These are phyloP conservation scores for Crotophaga sulcirostris DNA, from an alignment of 2,113 vertebrate genomes.

Conservation along the genomic window DNA sequence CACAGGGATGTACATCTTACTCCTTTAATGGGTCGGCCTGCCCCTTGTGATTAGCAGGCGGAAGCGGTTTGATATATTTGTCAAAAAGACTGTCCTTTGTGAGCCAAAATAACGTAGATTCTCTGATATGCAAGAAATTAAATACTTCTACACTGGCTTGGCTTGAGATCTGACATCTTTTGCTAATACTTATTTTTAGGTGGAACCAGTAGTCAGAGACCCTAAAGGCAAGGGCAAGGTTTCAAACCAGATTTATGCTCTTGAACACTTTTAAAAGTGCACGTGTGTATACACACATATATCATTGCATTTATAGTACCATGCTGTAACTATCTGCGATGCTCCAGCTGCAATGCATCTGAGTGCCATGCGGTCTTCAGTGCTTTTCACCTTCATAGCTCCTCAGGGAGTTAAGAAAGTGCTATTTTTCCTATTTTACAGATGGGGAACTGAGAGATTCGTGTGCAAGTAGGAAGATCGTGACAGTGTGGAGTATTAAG, in stretches of 20 bases:
- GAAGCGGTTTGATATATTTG: constrained; percentile 41
- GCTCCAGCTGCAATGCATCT: constrained; percentile 38
- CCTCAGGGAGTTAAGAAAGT: neutral
- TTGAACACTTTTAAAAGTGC: neutral
- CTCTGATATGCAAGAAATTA: constrained; percentile 30
- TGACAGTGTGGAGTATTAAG: neutral
- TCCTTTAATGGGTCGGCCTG: neutral
- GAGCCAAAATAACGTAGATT: neutral
- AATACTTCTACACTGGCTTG: constrained; percentile 22
- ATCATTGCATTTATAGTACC: constrained; percentile 21
- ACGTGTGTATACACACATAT: neutral
- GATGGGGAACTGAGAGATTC: neutral
- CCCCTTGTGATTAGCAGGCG: constrained; percentile 42
- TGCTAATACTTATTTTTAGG: constrained; percentile 13
- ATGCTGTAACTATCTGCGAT: neutral
- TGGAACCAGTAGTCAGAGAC: constrained; percentile 31
- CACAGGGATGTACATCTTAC: neutral
- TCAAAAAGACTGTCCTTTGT: constrained; percentile 35
- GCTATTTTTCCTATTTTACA: constrained; percentile 24
- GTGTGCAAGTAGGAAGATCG: neutral
- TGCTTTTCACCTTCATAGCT: constrained; percentile 20
- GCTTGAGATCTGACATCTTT: constrained; percentile 21
- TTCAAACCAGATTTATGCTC: constrained; percentile 39
- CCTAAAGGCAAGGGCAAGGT: constrained; percentile 12
- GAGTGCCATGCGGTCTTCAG: neutral